A percentile compares a stretch with the other conserved stretches of the same genome.
Conservation (phyloP, 2,888 invertebrate species). For the Stenodema calcarata region DNA sequence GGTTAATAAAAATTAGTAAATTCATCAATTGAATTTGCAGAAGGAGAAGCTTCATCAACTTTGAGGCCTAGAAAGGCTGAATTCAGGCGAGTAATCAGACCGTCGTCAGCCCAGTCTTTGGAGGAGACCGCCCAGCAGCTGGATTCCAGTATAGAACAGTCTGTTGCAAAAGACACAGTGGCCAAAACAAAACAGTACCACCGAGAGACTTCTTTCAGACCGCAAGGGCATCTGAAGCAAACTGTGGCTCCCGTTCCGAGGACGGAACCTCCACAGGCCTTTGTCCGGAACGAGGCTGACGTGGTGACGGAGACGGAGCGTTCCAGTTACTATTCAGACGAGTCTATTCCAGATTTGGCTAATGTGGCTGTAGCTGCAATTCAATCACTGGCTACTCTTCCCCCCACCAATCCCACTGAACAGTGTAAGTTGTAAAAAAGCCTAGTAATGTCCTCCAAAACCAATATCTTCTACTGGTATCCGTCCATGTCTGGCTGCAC, state of each 20-base stretch:
- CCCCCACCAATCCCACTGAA: slow-evolving; percentile 52
- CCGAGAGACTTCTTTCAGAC: slow-evolving; percentile 28
- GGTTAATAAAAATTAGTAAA: background rate
- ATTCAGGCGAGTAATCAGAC: slow-evolving; percentile 44
- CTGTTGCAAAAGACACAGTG: slow-evolving; percentile 38
- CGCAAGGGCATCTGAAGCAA: slow-evolving; percentile 32
- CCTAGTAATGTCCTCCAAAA: too few species aligned
- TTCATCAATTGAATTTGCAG: background rate
- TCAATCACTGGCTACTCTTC: slow-evolving; percentile 59
- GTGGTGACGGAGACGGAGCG: background rate
- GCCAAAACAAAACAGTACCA: slow-evolving; percentile 35
- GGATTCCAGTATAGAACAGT: slow-evolving; percentile 51
- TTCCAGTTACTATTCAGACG: slow-evolving; percentile 16
- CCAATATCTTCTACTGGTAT: too few species aligned
- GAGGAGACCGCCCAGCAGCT: slow-evolving; percentile 7
- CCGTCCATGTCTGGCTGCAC: too few species aligned
- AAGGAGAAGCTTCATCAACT: slow-evolving; percentile 44
- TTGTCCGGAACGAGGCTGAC: background rate
- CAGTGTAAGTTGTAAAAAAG: slow-evolving; percentile 42
- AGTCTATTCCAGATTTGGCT: slow-evolving; percentile 58
- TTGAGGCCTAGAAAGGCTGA: slow-evolving; percentile 51
- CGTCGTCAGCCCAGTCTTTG: background rate
- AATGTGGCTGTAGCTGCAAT: slow-evolving; percentile 59
- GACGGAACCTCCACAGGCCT: background rate
- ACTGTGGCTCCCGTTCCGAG: background rate